Base-by-base conservation (phyloP, 2,113 vertebrate species). In the Poicephalus meyeri region DNA sequence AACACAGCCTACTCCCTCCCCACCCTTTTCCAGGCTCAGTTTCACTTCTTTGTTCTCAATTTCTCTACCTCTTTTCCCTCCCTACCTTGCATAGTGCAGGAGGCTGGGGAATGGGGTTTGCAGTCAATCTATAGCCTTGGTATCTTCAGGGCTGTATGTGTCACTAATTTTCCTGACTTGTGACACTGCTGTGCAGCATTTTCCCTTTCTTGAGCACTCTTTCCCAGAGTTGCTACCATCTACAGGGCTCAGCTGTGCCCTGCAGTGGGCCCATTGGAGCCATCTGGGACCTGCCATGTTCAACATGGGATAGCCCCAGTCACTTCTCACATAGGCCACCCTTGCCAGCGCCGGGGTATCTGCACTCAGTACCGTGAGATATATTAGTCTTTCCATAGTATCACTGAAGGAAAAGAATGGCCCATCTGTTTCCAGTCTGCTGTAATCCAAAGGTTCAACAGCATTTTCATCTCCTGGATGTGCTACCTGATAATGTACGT, bases 71-170 rank as follows among this genome's bases (percentile, higher is more conserved):
- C 24, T 29, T 16, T 58, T 17, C 13, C 42, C 13, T 28, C 56
- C 50, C 17, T 29, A n/a, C 24, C 17, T 25, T 0, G 4, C 49
- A 47, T 0, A 0, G 20, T 19, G 50, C 65, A 46, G 47, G 8
- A 49, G 23, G 11, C 11, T 37, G 17, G 25, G 21, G 31, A 42
- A 53, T 6, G 6, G 10, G 15, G 15, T 7, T 15, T 63, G 56
- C 0, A 1, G 33, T 70, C 60, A 28, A 9, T 37, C 61, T 9
- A 11, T 42, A 37, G 15, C 19, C n/a, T 58, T 23, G 24, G 6
- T 53, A 50, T 29, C 50, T 65, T 39, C 39, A 60, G 44, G 39
- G 42, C 25, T 71, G 4, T 80, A 81, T 52, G 24, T 79, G 16
- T 44, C 12, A 16, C 4, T 46, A 23, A 9, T 80, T 88, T 65